Conservation (phyloP, 2,888 invertebrate genomes). For the Empis livida region DNA sequence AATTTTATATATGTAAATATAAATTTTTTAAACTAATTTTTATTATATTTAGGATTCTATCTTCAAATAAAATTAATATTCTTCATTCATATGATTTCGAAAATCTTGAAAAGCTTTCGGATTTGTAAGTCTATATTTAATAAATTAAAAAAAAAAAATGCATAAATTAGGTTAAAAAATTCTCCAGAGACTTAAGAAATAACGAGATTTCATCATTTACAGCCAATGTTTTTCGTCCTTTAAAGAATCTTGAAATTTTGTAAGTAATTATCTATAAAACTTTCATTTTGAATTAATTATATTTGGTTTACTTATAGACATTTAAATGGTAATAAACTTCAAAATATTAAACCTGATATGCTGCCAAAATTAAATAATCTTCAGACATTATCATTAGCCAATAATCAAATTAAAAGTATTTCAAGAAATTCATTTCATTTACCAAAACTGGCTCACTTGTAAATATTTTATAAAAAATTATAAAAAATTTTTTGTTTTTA, state of each 20-base stretch:
- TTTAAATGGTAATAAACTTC: constrained; percentile 36
- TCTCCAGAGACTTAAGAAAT: constrained; percentile 38
- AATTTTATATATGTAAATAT: too few species aligned
- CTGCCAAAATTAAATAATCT: constrained; percentile 33
- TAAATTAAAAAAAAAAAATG: too few species aligned
- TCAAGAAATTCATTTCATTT: constrained; percentile 28
- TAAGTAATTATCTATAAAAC: constrained; percentile 19
- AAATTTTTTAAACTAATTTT: background rate
- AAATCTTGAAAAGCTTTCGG: constrained; percentile 22
- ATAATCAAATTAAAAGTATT: constrained; percentile 33
- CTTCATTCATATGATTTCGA: constrained; percentile 22
- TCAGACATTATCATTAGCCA: constrained; percentile 37
- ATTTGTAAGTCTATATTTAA: constrained; percentile 23
- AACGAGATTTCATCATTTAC: constrained; percentile 35
- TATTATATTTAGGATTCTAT: constrained; percentile 22
- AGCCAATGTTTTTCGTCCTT: constrained; percentile 28
- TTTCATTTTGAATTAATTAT: background rate
- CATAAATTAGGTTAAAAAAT: too few species aligned
- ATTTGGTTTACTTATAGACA: constrained; percentile 23
- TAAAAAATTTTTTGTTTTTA: background rate
- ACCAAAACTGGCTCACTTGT: constrained; percentile 35
- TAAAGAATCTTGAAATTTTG: constrained; percentile 36
- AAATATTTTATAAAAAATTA: constrained; percentile 22
- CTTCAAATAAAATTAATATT: constrained; percentile 25
- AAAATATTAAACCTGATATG: constrained; percentile 23